Base-by-base conservation (phyloP, 64 coral and sea anemone genomes). In the Montipora foliosa region DNA sequence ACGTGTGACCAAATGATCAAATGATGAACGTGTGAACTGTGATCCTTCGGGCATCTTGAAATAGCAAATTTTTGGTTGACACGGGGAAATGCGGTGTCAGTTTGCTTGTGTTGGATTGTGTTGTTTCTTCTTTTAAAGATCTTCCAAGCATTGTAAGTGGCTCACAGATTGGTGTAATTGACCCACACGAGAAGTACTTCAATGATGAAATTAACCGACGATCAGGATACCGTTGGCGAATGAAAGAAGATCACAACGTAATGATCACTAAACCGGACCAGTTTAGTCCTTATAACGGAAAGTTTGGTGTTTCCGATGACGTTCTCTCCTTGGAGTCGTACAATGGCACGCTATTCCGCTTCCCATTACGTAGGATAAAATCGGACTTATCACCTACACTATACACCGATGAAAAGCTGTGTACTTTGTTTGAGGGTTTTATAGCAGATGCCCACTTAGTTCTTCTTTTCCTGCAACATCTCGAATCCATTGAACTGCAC, bases 401-500 rank as follows among this genome's bases (percentile, higher is more conserved):
- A 3, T 93, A 96, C 74, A 90, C 91, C 3, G 77, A 11, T 14
- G 60, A 64, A 64, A 64, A 64, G 13, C 0, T 64, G 0, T 15
- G 60, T 15, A 85, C 67, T 19, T 85, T 99, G 45, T 96, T 96
- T 77, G 85, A 96, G 8, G 84, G 94, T 44, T 93, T 96, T 49
- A 75, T 72, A 29, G 83, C 49, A 5, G 95, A 92, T 52, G 79
- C 91, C 67, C 91, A 88, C 51, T 64, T 88, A 8, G 95, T 98
- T 52, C 74, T 98, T 53, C 91, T 95, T 8, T 98, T 98, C 66
- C 53, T 99, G 22, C 91, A 95, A 75, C 94, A 91, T 82, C 89
- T 99, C 15, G 97, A 99, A 46, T 90, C 91, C 2, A 98, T 99
- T 53, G 84, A 95, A 47, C 79, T 99, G 15, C 94, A 94, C 60